These are phyloP conservation scores for Hippoglossus hippoglossus DNA, from an alignment of 2,797 vertebrate genomes.

Conservation along the genomic window DNA sequence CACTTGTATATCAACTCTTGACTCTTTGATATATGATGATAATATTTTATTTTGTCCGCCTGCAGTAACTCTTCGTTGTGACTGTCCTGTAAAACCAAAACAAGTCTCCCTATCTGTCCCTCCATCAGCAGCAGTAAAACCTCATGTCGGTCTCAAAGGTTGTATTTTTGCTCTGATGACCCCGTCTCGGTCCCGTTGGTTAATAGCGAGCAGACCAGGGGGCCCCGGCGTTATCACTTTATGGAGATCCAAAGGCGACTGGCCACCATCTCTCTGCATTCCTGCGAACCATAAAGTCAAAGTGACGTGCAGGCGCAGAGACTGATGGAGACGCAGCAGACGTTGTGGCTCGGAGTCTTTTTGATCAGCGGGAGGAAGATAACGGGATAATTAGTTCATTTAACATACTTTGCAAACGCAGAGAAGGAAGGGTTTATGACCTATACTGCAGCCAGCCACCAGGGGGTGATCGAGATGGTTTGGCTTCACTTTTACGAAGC, in stretches of 20 bases:
- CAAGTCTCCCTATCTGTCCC: conserved; percentile 56
- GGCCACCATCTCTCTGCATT: conserved; percentile 44
- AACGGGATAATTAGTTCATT: no score
- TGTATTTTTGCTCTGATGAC: conserved; percentile 65
- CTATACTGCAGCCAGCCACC: no score
- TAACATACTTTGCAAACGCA: no score
- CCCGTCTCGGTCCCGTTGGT: conserved; percentile 52
- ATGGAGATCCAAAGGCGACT: conserved; percentile 59
- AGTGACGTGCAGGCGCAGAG: not conserved
- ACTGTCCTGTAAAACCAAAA: conserved; percentile 50
- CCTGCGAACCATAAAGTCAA: conserved; percentile 56
- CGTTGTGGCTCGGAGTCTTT: not conserved
- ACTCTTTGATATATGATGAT: no score
- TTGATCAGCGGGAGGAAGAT: not conserved
- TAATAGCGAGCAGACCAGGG: conserved; percentile 2
- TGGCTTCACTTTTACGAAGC: no score
- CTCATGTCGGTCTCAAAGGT: conserved; percentile 76
- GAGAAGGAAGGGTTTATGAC: no score
- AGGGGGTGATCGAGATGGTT: no score
- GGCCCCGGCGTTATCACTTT: conserved; percentile 38
- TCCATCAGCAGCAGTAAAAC: conserved; percentile 72
- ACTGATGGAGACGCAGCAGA: not conserved
- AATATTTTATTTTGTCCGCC: no score
- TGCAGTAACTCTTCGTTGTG: not conserved
- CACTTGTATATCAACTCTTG: no score